Evolutionary conservation across 2,888 invertebrate genomes (phyloP).

Genomic region (Folsomia candida): DNA sequence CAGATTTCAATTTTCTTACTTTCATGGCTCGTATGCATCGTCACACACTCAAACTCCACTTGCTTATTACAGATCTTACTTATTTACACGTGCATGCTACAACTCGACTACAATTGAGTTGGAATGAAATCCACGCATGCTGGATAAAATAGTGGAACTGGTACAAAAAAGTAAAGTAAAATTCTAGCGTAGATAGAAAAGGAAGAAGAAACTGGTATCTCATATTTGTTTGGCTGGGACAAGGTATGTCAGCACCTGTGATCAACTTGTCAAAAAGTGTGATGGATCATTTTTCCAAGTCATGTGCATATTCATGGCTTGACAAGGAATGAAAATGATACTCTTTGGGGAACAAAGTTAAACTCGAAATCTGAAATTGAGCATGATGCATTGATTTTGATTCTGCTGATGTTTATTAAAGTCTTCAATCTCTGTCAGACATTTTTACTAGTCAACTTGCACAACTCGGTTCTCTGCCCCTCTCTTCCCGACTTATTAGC

Average conservation of each 20-base stretch:
- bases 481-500: background rate
- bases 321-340: slow-evolving; percentile 10
- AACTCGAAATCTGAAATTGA: background rate
- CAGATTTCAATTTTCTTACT: background rate
- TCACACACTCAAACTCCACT: too few relatives aligned
- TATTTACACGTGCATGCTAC: too few relatives aligned
- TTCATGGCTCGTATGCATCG: background rate
- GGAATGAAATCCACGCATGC: too few relatives aligned
- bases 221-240: slow-evolving; percentile 7
- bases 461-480: background rate
- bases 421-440: slow-evolving; percentile 15
- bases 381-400: slow-evolving; percentile 8
- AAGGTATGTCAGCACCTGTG: slow-evolving; percentile 24
- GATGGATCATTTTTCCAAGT: slow-evolving; percentile 22
- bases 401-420: slow-evolving; percentile 2
- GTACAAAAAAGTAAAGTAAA: background rate
- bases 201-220: background rate
- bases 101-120: too few relatives aligned
- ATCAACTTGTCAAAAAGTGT: slow-evolving; percentile 27
- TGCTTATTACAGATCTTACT: too few relatives aligned
- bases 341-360: slow-evolving; percentile 1
- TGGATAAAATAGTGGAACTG: background rate
- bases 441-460: too few relatives aligned
- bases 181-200: background rate
- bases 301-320: slow-evolving; percentile 13